These are phyloP conservation scores for silkworm (Bombyx mori) DNA, from an alignment of 1,140 invertebrate species.

Conservation along the genomic window DNA sequence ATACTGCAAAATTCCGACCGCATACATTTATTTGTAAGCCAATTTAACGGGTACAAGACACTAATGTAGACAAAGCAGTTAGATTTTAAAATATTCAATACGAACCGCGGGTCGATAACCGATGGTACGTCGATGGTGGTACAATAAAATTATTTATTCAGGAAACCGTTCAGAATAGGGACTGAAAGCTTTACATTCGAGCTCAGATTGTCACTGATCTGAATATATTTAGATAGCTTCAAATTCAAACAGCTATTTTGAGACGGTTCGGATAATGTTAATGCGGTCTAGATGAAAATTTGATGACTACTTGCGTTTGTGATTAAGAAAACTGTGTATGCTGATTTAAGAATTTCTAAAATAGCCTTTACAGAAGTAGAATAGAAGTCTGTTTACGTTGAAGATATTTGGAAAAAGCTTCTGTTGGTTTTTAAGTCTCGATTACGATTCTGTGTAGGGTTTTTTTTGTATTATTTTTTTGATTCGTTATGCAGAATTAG, in stretches of 20 bases:
- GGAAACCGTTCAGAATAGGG: slow-evolving; percentile 20
- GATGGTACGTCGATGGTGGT: slow-evolving; percentile 21
- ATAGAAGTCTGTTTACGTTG: no score
- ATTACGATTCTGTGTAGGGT: no score
- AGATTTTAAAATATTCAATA: slow-evolving; percentile 43
- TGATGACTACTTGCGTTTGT: no score
- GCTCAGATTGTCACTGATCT: slow-evolving; percentile 14
- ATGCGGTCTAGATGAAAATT: no score
- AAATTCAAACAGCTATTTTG: slow-evolving; percentile 7
- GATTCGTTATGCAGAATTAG: no score
- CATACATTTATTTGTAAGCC: background rate
- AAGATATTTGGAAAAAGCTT: no score
- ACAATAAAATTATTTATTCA: slow-evolving; percentile 34
- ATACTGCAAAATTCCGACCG: background rate
- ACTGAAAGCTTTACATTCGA: slow-evolving; percentile 15
- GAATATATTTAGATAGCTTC: slow-evolving; percentile 18
- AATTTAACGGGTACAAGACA: slow-evolving; percentile 15
- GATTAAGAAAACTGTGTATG: no score
- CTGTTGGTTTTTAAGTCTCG: no score
- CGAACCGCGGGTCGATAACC: slow-evolving; percentile 33
- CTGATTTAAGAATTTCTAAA: no score
- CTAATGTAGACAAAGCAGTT: slow-evolving; percentile 18
- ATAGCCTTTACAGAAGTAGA: no score
- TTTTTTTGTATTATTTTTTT: no score
- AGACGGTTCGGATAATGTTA: no score